Base-by-base conservation (phyloP, 2,113 vertebrate genomes). In the Microcebus murinus region DNA sequence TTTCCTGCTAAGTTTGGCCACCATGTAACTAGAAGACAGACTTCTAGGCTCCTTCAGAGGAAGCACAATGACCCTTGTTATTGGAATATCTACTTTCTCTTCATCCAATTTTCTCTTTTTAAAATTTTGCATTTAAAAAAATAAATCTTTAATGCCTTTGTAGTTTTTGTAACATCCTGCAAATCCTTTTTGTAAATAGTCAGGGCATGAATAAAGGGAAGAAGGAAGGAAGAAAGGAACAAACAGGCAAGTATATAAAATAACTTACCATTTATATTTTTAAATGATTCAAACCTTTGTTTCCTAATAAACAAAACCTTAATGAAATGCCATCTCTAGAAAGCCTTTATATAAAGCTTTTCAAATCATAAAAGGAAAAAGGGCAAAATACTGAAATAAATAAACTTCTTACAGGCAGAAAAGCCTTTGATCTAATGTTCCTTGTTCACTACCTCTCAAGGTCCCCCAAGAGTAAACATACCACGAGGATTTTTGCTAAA, bases 301-400 rank as follows among this genome's bases (percentile, higher is more conserved):
- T 94, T 63, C 70, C 86, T 71, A 89, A 89, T 73, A 27, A 79
- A 63, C 20, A 89, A 73, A 94, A 86, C 29, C 17, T 88, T 83
- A 90, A 87, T 36, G 4, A 89, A 90, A 71, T 34, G 17, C 5
- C 34, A 27, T 82, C 27, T 96, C 39, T 76, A 89, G n/a, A 92
- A 90, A 76, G 65, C 17, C 31, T 67, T 89, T 52, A 73, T 52
- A 61, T 83, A 91, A 91, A 93, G 13, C 6, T 67, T 90, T 73
- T 52, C 59, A 77, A 77, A 48, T 90, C 48, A 29, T 18, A 81
- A 45, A 71, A 70, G 7, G 27, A 70, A 61, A 27, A 76, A 20
- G 23, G 76, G 0, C 36, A n/a, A 23, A 57, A 82, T 52, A 48
- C 23, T 42, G 12, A 92, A 90, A 81, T 39, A 88, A 63, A 65